Evolutionary conservation across 2,113 vertebrate genomes (phyloP).

Genomic region (Corythaeola cristata): DNA sequence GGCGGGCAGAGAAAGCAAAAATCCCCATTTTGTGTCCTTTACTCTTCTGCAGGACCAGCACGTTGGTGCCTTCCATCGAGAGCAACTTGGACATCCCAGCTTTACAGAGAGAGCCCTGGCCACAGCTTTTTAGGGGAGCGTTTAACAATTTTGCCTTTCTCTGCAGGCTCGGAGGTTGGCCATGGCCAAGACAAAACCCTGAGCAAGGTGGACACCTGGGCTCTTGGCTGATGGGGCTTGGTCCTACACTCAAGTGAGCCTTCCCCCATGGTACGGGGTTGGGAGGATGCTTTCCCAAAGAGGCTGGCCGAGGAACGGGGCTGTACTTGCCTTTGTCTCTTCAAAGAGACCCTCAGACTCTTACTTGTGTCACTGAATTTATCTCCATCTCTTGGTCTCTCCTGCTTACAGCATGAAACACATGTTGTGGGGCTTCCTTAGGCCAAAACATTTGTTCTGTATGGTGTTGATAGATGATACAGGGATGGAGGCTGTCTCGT

Average conservation of each 20-base stretch:
- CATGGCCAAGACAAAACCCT: not conserved
- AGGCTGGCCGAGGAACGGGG: accelerated
- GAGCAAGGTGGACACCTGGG: not conserved
- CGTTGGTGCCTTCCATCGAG: not conserved
- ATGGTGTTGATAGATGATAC: accelerated
- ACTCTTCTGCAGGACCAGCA: not conserved
- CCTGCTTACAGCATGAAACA: not conserved
- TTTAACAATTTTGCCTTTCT: not conserved
- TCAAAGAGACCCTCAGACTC: not conserved
- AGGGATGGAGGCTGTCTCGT: not conserved
- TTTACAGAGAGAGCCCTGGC: not conserved
- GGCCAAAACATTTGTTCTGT: not conserved
- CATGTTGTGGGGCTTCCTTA: accelerated
- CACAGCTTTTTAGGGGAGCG: not conserved
- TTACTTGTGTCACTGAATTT: not conserved
- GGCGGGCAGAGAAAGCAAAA: not conserved
- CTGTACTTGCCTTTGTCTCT: not conserved
- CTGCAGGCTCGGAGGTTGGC: not conserved
- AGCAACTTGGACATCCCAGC: not conserved
- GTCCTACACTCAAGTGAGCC: not conserved
- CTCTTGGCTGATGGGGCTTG: not conserved
- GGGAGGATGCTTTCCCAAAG: not conserved
- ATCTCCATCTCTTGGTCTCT: not conserved
- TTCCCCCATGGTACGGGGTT: not conserved
- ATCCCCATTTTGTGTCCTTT: accelerated